Percentiles rank a stretch among this genome's conserved stretches.
Evolutionary conservation across 2,113 vertebrate genomes (phyloP).

Genomic region (Psephotus haematonotus): DNA sequence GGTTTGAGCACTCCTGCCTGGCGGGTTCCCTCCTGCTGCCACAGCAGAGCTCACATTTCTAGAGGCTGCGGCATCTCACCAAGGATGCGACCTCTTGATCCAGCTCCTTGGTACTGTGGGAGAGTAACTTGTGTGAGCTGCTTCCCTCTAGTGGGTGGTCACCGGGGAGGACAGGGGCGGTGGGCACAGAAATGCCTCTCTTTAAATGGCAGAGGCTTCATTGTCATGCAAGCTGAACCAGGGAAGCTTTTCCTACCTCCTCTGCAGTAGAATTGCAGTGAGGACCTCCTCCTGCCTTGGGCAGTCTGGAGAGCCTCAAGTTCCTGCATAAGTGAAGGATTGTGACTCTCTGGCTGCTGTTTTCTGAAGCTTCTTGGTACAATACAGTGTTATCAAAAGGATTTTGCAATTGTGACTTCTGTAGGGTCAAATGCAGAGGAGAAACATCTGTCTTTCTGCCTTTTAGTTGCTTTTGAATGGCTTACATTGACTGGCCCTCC

Average conservation of each 20-base stretch:
- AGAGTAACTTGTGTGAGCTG: neutral
- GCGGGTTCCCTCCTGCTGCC: accelerated
- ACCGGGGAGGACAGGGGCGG: accelerated
- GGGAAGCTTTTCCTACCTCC: neutral
- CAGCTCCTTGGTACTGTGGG: neutral
- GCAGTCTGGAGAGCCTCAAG: neutral
- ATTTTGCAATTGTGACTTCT: neutral
- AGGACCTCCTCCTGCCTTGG: neutral
- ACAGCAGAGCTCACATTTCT: neutral
- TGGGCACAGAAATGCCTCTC: neutral
- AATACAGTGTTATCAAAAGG: neutral
- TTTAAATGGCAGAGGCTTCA: neutral
- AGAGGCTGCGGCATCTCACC: accelerated
- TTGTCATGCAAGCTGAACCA: neutral
- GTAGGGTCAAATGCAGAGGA: neutral
- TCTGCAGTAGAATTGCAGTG: accelerated
- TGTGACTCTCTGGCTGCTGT: neutral
- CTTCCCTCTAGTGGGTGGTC: neutral
- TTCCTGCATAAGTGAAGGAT: accelerated
- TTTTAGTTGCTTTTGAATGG: neutral
- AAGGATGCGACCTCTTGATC: accelerated
- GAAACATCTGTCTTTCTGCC: neutral
- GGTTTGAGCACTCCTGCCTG: neutral
- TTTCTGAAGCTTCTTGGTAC: neutral
- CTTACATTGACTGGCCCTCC: neutral